Base-by-base conservation (phyloP, 2,888 invertebrate genomes). In the Dryocosmus kuriphilus region DNA sequence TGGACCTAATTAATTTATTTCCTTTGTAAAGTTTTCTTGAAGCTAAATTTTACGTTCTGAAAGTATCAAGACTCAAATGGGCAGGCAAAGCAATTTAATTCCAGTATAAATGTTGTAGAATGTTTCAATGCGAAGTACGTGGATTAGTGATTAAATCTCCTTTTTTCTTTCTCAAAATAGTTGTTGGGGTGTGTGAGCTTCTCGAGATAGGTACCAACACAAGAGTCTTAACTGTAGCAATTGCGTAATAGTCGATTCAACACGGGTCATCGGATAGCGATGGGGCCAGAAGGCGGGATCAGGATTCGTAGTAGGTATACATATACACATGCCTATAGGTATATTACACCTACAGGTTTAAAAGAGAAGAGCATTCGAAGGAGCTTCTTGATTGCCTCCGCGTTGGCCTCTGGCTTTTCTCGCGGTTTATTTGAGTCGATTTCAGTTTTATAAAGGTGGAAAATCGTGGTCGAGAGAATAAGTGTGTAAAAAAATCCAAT, bases 161-260 rank as follows among this genome's bases (percentile, higher is more conserved):
- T 16, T 46, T 67, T 67, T 67, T 1, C 41, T 41, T 41, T 11
- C 35, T 11, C 6, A 27, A 27, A 57, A 11, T 63, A 63, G 35
- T 46, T 22, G 19, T 46, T 67, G 38, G 22, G 24, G 46, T 41
- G 24, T 27, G 67, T 19, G 46, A 67, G 67, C 38, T 38, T 27
- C 46, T 67, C 41, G 11, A 67, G 19, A 24, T 46, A 46, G 16
- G 27, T 67, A 67, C 27, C 24, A 16, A 67, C 46, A 67, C 67
- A 41, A 67, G 27, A 67, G 41, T 46, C 38, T 46, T 41, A 24
- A 67, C 46, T 46, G 67, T 38, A 46, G 82, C 86, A 87, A 87
- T 88, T 86, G 87, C 85, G 85, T 86, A 88, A 88, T 88, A 87
- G 88, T 81, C 88, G 86, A 88, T 88, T 88, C 86, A 88, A 86